Evolutionary conservation across 1,140 invertebrate genomes (phyloP).

Genomic region (Drosophila tani): DNA sequence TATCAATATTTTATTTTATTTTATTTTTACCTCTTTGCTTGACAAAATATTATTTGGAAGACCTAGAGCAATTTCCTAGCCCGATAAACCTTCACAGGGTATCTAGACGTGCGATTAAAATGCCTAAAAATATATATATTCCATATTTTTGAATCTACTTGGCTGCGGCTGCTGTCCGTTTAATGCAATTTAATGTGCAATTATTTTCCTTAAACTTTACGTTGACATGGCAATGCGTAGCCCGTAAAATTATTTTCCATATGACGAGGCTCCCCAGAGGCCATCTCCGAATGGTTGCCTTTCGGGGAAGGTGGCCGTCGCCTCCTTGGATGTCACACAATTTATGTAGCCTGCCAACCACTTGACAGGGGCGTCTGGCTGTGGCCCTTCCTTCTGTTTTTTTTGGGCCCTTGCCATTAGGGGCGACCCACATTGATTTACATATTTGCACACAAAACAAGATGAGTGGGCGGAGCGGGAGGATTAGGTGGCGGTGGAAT

Average conservation of each 20-base stretch:
- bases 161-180: slow-evolving; percentile 39
- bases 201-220: slow-evolving; percentile 59
- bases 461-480: slow-evolving; percentile 10
- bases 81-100: not conserved
- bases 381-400: slow-evolving; percentile 29
- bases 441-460: slow-evolving; percentile 67
- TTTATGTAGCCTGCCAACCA: slow-evolving; percentile 67
- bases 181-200: slow-evolving; percentile 64
- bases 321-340: slow-evolving; percentile 52
- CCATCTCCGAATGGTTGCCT: slow-evolving; percentile 9
- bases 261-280: slow-evolving; percentile 49
- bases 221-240: slow-evolving; percentile 62
- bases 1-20: not conserved
- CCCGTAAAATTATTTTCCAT: slow-evolving; percentile 53
- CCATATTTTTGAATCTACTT: slow-evolving; percentile 22
- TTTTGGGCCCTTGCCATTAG: slow-evolving; percentile 56
- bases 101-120: not conserved
- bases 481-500: slow-evolving; percentile 50
- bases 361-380: slow-evolving; percentile 48
- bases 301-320: not conserved
- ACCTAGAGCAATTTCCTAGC: not conserved
- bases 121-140: slow-evolving; percentile 8
- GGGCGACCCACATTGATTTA: slow-evolving; percentile 73
- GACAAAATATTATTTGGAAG: no score
- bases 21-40: no score